Base-by-base conservation (phyloP, 2,888 invertebrate genomes). In the Elysia crispata region DNA sequence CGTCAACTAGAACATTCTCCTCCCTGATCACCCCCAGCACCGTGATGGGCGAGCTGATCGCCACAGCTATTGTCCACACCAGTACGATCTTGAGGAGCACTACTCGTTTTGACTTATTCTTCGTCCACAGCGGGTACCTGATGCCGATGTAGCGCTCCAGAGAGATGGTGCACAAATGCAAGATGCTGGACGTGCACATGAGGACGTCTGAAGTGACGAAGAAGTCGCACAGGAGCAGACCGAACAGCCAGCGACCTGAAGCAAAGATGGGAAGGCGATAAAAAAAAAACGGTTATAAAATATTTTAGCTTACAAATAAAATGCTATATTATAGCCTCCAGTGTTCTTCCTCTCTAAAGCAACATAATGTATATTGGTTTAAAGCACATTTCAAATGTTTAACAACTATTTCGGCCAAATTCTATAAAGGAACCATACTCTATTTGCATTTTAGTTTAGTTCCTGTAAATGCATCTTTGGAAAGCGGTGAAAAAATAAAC, bases 181-280 rank as follows among this genome's bases (percentile, higher is more conserved):
- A 92, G 82, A 94, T 94, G 83, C 93, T 93, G 5, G 93, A 93
- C 13, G 93, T 93, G 87, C 94, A 94, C 86, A 93, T 92, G 79
- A 93, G 92, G 5, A 94, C 94, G 86, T 94, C 94, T 41, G 97
- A 97, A 5, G 91, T 89, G 79, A 91, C 90, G 84, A 89, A 92
- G 20, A 90, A 77, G 84, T 93, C 93, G 88, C 94, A 94, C 85
- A 93, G 88, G 62, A 90, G 89, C 80, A 92, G 90, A 30, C 92
- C 92, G 82, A 97, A 95, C 74, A 97, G 97, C 97, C 97, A 98
- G 92, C 96, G 96, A 83, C 97, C 97, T 98, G 94, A 6, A 41
- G 41, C 5, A 41, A 41, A 11, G 41, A 6, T 3, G 41, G 41
- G 11, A 15, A 87, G 89, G 33, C 20, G 73, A 67, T 69, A 74